Conservation (phyloP, 2,797 vertebrate species). For the Choloepus didactylus region DNA sequence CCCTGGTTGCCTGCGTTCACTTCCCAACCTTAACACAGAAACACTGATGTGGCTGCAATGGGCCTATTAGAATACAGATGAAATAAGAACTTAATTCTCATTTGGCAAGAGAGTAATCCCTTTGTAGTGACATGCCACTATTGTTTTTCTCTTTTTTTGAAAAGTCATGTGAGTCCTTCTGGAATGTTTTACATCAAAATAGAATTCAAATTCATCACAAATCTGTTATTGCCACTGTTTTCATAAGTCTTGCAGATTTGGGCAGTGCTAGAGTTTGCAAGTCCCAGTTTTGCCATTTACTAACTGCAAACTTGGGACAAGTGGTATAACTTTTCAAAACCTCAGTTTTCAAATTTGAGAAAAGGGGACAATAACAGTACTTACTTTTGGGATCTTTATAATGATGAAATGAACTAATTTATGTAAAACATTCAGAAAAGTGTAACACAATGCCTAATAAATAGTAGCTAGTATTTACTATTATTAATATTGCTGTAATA, state of each 20-base stretch:
- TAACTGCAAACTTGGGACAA: not conserved
- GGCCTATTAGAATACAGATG: not conserved
- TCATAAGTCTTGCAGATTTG: not conserved
- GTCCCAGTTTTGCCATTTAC: not conserved
- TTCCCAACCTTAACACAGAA: not conserved
- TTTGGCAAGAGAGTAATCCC: not conserved
- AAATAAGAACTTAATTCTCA: not conserved
- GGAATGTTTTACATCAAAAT: not conserved
- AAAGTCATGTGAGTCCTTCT: not conserved
- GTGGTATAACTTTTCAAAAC: constrained; percentile 14
- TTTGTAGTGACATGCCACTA: not conserved
- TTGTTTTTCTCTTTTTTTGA: not conserved
- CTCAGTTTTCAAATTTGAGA: not conserved
- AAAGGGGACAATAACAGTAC: not conserved
- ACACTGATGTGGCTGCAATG: not conserved
- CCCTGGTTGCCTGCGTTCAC: not conserved
- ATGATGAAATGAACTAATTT: not conserved
- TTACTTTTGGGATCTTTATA: not conserved
- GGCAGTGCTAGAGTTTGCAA: not conserved
- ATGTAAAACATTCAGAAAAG: not conserved
- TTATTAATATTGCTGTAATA: not conserved
- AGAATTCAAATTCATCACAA: not conserved
- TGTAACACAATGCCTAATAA: not conserved
- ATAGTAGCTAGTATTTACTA: not conserved
- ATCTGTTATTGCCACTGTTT: not conserved